Evolutionary conservation across 2,888 invertebrate species (phyloP).

Genomic region (Hypena proboscidalis): DNA sequence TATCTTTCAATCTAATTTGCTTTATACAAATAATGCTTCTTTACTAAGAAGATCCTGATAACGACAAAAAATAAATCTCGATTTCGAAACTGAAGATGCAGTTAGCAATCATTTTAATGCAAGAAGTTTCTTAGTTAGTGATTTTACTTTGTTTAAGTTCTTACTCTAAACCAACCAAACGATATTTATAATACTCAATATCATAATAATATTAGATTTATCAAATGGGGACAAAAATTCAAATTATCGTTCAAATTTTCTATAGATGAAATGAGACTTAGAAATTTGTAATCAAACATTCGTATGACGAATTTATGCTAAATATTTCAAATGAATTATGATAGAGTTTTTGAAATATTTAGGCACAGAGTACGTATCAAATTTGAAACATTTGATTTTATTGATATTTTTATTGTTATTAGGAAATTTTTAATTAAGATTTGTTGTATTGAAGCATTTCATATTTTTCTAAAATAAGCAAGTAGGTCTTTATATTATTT

Average conservation of each 20-base stretch:
- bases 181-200: neutral
- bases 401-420: neutral
- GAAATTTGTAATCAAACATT: neutral
- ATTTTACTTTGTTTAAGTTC: too few relatives aligned
- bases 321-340: too few relatives aligned
- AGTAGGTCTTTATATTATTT: neutral
- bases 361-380: neutral
- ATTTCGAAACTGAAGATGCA: too few relatives aligned
- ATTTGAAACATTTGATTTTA: too few relatives aligned
- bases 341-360: neutral
- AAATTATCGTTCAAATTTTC: slow-evolving; percentile 25
- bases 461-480: too few relatives aligned
- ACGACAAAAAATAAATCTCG: neutral
- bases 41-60: slow-evolving; percentile 22
- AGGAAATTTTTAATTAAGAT: neutral
- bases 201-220: neutral
- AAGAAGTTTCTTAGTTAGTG: too few relatives aligned
- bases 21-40: slow-evolving; percentile 23
- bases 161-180: neutral
- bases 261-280: slow-evolving; percentile 6
- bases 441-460: too few relatives aligned
- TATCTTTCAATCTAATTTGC: slow-evolving; percentile 27
- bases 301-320: neutral
- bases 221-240: slow-evolving; percentile 11
- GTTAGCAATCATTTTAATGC: too few relatives aligned